These are phyloP conservation scores for Hypercompe scribonia DNA, from an alignment of 2,888 invertebrate genomes.

Conservation along the genomic window DNA sequence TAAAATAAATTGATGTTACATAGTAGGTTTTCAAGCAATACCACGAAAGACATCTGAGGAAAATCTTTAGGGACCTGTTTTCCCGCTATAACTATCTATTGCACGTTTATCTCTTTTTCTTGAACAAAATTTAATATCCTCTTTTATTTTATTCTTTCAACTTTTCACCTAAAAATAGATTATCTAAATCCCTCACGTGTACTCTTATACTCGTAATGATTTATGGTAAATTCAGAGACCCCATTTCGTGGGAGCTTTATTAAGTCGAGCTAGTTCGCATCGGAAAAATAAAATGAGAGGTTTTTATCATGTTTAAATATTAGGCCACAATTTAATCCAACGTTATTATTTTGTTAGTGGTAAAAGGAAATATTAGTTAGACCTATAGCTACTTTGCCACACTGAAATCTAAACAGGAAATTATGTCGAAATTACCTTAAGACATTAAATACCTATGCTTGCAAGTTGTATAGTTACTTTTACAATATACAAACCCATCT, in stretches of 20 bases:
- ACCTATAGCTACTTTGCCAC: background rate
- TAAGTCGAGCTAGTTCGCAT: slow-evolving; percentile 36
- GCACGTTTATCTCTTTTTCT: slow-evolving; percentile 36
- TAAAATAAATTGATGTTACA: slow-evolving; percentile 30
- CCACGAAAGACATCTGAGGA: slow-evolving; percentile 39
- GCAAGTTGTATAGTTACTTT: background rate
- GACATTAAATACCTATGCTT: background rate
- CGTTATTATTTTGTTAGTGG: slow-evolving; percentile 4
- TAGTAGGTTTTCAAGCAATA: slow-evolving; percentile 40
- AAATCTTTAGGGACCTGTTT: slow-evolving; percentile 30
- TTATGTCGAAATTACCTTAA: background rate
- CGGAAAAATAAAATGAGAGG: slow-evolving; percentile 37
- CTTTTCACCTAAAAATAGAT: slow-evolving; percentile 51
- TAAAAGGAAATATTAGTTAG: background rate
- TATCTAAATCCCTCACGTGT: slow-evolving; percentile 53
- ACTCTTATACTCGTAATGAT: slow-evolving; percentile 49
- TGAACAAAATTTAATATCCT: slow-evolving; percentile 29
- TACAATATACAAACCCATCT: background rate
- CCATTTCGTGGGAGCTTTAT: slow-evolving; percentile 38
- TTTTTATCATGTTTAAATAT: slow-evolving; percentile 7
- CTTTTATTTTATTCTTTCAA: slow-evolving; percentile 47
- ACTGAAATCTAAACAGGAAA: background rate
- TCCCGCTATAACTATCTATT: slow-evolving; percentile 44
- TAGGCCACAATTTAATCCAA: slow-evolving; percentile 5
- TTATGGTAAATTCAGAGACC: slow-evolving; percentile 47